A percentile compares a stretch with the other conserved stretches of the same genome.
Conservation (phyloP, 2,113 vertebrate genomes). For the Amphilophus citrinellus region DNA sequence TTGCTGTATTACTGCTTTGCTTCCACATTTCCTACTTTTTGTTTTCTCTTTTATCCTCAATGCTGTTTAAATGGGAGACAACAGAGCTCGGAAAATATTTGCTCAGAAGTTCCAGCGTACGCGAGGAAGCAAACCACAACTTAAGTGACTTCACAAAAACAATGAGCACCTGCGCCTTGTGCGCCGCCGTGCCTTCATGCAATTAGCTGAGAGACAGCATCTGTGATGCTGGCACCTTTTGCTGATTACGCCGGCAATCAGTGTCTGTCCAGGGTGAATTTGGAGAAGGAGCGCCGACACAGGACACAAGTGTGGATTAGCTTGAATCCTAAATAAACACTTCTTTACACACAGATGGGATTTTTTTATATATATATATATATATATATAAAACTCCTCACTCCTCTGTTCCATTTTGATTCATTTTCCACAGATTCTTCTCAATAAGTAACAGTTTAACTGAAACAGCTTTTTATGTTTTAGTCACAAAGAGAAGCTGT, state of each 20-base stretch:
- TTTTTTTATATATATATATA: neutral
- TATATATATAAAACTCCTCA: neutral
- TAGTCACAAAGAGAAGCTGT: neutral
- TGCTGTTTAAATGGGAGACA: slow-evolving; percentile 31
- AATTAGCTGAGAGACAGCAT: slow-evolving; percentile 63
- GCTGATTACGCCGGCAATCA: slow-evolving; percentile 53
- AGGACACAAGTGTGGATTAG: slow-evolving; percentile 42
- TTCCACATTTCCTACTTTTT: slow-evolving; percentile 16
- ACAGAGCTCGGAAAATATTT: slow-evolving; percentile 31
- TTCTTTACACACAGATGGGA: slow-evolving; percentile 33
- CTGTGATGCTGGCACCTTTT: slow-evolving; percentile 62
- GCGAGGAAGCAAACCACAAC: slow-evolving; percentile 10
- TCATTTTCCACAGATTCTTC: slow-evolving; percentile 14
- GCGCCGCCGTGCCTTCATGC: slow-evolving; percentile 27
- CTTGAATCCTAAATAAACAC: slow-evolving; percentile 23
- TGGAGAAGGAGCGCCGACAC: slow-evolving; percentile 28
- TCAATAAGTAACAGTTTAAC: neutral
- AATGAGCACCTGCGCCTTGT: slow-evolving; percentile 44
- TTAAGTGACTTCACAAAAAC: slow-evolving; percentile 41
- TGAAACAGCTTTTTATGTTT: neutral
- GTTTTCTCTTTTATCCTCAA: neutral
- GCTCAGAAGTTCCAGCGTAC: slow-evolving; percentile 21
- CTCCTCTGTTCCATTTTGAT: neutral
- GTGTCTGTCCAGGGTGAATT: slow-evolving; percentile 48
- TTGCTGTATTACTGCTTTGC: slow-evolving; percentile 26